phyloP scores from a whole-genome alignment of 2,888 invertebrate species.

The Drosophila silvestris region DNA sequence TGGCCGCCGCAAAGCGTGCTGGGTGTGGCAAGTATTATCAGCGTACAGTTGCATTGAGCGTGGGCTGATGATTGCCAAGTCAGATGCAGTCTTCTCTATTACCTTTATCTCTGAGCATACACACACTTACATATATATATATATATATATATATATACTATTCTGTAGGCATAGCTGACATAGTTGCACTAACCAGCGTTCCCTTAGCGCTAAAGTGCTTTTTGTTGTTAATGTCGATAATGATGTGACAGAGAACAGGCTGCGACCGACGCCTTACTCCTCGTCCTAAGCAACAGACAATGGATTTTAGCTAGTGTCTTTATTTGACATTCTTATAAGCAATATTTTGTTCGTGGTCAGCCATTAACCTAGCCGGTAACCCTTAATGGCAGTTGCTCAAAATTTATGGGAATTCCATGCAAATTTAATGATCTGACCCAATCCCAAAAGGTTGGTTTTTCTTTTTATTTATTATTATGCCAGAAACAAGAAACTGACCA shows the following conservation, averaged over 20 bases:
- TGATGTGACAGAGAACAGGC: conserved; percentile 60
- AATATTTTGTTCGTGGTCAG: conserved; percentile 46
- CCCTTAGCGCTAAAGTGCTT: conserved; percentile 61
- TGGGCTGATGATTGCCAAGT: conserved; percentile 49
- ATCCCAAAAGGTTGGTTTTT: conserved; percentile 4
- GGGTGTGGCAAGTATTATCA: conserved; percentile 66
- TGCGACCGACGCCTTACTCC: neutral
- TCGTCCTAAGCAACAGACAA: conserved; percentile 25
- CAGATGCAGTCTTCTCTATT: conserved; percentile 14
- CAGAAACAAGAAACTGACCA: conserved; percentile 36
- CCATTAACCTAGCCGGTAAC: conserved; percentile 36
- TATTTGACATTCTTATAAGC: conserved; percentile 55
- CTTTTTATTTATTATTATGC: conserved; percentile 26
- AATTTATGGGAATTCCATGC: conserved; percentile 65
- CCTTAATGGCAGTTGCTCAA: conserved; percentile 35
- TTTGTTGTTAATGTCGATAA: conserved; percentile 75
- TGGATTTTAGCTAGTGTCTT: conserved; percentile 31
- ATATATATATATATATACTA: neutral
- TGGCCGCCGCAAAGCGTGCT: conserved; percentile 25
- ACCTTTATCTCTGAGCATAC: conserved; percentile 25
- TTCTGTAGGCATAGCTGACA: conserved; percentile 20
- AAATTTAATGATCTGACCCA: conserved; percentile 39
- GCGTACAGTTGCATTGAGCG: conserved; percentile 57
- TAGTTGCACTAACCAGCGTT: conserved; percentile 10
- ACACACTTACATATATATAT: neutral